Evolutionary conservation across 1,140 invertebrate species (phyloP).

Genomic region (Penaeus japonicus): DNA sequence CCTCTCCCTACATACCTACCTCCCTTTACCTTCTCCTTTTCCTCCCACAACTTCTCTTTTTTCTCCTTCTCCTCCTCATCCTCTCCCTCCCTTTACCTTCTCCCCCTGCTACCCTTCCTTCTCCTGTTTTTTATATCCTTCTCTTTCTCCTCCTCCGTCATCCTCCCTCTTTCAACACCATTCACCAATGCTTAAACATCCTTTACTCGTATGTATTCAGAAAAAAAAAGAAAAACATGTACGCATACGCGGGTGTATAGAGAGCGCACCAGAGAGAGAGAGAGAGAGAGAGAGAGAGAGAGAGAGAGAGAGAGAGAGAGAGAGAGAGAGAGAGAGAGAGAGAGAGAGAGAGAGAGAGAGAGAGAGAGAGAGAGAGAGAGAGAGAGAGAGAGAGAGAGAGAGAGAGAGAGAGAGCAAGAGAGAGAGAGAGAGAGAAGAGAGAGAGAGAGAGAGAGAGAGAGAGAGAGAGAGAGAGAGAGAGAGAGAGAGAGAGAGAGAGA

Average conservation of each 20-base stretch:
- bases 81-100: not conserved
- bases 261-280: not conserved
- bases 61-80: not conserved
- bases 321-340: not conserved
- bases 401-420: too few species aligned
- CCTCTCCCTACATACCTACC: not conserved
- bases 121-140: too few species aligned
- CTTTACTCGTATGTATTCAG: too few species aligned
- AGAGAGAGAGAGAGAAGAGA: not conserved
- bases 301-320: not conserved
- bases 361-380: not conserved
- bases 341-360: not conserved
- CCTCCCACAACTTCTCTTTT: not conserved
- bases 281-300: not conserved
- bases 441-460: constrained; percentile 1
- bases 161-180: too few species aligned
- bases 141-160: too few species aligned
- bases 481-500: constrained; percentile 22
- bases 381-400: not conserved
- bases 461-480: constrained; percentile 12
- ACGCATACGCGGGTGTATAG: not conserved
- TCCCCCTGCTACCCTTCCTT: too few species aligned
- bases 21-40: too few species aligned
- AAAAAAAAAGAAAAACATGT: not conserved
- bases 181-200: too few species aligned